Evolutionary conservation across 2,113 vertebrate species (phyloP), one percentile per base, ranked within the genome.

Genomic region (Phalacrocorax carbo): DNA sequence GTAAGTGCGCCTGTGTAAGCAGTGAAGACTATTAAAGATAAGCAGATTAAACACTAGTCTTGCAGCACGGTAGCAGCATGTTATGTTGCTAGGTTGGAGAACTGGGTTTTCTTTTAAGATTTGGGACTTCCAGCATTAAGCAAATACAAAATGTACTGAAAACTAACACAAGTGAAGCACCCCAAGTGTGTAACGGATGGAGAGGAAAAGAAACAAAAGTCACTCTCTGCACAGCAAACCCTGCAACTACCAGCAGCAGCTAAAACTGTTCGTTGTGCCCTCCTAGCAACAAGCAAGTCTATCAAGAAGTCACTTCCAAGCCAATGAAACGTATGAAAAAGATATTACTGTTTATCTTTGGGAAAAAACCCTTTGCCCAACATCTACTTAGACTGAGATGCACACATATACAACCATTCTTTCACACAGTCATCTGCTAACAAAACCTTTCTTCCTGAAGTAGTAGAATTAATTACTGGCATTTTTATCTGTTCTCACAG

Each of bases 1-100:
- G 94, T 88, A 97, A 95, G 91, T 92, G 96, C 94, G 93, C 89
- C 94, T 96, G 91, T 80, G 93, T 77, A 95, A 93, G 94, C 93
- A 89, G 87, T 22, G 82, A 73, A 92, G 96, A 91, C 95, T 91
- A 83, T 93, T 97, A 92, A 69, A 94, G 95, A 87, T 88, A 97
- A 96, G 89, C 92, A 97, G 94, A 97, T 96, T 96, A 96, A 97
- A 97, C 91, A 82, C 80, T 16, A 81, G 78, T 36, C 87, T 83
- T 97, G 86, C 86, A 92, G 82, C 94, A 83, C 14, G 19, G 82
- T 49, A 94, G 91, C 94, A 91, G 81, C 65, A 58, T 9, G 38
- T 93, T 95, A 40, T 48, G 65, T 70, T 85, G 80, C 82, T 90
- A 95, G 71, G 94, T 34, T 92, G 82, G 85, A 96, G 79, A 96